Evolutionary conservation across 2,113 vertebrate species (phyloP).

Genomic region (Gracilinanus agilis): DNA sequence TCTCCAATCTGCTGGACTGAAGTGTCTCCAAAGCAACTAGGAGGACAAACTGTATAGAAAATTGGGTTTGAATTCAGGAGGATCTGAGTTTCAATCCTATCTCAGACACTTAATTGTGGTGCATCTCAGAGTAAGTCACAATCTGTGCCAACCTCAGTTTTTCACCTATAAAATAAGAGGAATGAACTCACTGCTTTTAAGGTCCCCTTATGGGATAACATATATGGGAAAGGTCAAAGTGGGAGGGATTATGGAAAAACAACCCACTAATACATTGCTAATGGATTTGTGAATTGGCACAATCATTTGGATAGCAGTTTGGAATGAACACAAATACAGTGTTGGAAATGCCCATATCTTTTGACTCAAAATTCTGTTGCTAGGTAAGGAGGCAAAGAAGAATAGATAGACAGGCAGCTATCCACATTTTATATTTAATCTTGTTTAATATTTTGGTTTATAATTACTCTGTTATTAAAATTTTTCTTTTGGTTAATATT

Average conservation of each 20-base stretch:
- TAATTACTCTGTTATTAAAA: not conserved
- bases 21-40: not conserved
- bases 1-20: not conserved
- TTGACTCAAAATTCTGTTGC: no score
- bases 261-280: no score
- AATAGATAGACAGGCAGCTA: no score
- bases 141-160: not conserved
- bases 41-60: not conserved
- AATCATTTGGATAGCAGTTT: no score
- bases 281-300: no score
- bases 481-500: not conserved
- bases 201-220: not conserved
- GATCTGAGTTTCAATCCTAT: not conserved
- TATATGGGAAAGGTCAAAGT: not conserved
- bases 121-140: not conserved
- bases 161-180: not conserved
- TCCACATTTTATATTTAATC: no score
- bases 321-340: no score
- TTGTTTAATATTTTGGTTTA: no score
- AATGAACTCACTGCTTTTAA: not conserved
- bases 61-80: not conserved
- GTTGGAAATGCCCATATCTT: no score
- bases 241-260: no score
- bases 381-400: no score
- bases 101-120: not conserved